Evolutionary conservation across 2,113 vertebrate species (phyloP).

Genomic region (Dicaeum eximium): DNA sequence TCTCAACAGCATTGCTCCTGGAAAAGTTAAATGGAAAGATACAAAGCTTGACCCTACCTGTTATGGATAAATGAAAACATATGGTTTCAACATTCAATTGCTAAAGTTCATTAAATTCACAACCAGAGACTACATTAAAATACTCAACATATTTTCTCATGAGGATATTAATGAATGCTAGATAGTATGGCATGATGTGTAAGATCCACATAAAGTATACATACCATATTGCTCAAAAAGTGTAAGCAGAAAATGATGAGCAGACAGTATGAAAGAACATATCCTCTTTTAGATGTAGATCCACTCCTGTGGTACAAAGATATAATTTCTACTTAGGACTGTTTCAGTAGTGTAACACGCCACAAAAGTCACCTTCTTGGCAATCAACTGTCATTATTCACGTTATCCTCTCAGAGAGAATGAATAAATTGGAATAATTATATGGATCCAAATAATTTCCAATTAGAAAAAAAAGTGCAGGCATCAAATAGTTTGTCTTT

Average conservation of each 20-base stretch:
- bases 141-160: neutral
- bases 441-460: neutral
- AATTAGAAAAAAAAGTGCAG: neutral
- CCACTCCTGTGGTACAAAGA: neutral
- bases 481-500: rapidly evolving
- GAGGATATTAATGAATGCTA: neutral
- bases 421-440: neutral
- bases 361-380: neutral
- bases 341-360: neutral
- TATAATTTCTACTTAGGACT: neutral
- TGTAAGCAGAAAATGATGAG: neutral
- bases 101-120: neutral
- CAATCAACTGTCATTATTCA: neutral
- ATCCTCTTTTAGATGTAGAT: neutral
- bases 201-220: neutral
- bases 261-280: neutral
- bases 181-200: neutral
- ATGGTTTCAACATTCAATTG: neutral
- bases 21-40: neutral
- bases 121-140: neutral
- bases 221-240: neutral
- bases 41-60: neutral
- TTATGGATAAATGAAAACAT: neutral
- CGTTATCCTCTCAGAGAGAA: neutral
- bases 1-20: neutral